phyloP scores from a whole-genome alignment of 1,140 invertebrate species.

The Aphaenogaster floridana region DNA sequence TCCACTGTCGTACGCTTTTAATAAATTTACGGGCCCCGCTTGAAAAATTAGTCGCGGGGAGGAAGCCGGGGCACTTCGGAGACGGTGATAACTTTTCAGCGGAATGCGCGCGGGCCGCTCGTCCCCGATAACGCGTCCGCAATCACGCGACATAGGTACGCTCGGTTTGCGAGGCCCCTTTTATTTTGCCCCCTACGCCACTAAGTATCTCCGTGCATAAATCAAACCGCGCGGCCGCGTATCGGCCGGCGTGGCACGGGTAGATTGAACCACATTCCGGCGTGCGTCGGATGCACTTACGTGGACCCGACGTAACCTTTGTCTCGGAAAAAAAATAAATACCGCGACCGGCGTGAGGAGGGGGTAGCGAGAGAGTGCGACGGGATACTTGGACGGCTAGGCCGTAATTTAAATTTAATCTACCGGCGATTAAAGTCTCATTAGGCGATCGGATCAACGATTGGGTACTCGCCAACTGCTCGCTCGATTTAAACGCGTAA shows the following conservation, averaged over 20 bases:
- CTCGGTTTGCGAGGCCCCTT: not conserved
- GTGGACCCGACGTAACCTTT: constrained; percentile 25
- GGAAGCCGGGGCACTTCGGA: not conserved
- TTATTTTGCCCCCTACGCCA: not conserved
- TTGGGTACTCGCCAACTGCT: constrained; percentile 40
- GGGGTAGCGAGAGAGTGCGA: not conserved
- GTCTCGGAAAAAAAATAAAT: constrained; percentile 52
- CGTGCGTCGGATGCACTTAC: constrained; percentile 22
- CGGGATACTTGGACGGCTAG: constrained; percentile 17
- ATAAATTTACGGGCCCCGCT: not conserved
- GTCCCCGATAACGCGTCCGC: constrained; percentile 28
- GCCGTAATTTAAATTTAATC: constrained; percentile 66
- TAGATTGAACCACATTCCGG: constrained; percentile 60
- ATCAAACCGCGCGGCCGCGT: constrained; percentile 39
- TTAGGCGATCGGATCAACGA: constrained; percentile 67
- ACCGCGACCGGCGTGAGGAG: not conserved
- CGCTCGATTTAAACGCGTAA: constrained; percentile 58
- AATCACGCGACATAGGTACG: constrained; percentile 41
- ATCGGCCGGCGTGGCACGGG: not conserved
- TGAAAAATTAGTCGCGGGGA: constrained; percentile 10
- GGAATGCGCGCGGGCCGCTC: constrained; percentile 10
- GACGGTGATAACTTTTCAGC: constrained; percentile 29
- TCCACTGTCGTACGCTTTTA: not conserved
- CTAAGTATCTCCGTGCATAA: constrained; percentile 54
- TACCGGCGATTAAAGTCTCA: constrained; percentile 67